These are phyloP conservation scores for Proctacanthus coquilletti DNA, from an alignment of 1,140 invertebrate species.

Conservation along the genomic window DNA sequence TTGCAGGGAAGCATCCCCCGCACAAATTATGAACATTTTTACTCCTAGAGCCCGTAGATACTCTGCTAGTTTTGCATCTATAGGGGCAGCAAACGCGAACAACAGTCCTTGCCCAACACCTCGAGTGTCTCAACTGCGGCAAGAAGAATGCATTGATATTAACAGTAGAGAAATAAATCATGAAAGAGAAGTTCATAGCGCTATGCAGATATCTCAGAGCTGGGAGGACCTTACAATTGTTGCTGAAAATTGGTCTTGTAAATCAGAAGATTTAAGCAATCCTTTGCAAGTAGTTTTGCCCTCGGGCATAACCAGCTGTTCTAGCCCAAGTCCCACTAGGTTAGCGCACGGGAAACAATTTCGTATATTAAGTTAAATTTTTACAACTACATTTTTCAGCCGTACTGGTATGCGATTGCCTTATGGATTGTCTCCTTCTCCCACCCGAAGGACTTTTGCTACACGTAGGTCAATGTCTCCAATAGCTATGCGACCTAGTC, in stretches of 20 bases:
- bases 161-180: conserved; percentile 73
- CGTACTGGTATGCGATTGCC: conserved; percentile 31
- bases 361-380: too few relatives aligned
- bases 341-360: conserved; percentile 5
- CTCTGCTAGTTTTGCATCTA: conserved; percentile 66
- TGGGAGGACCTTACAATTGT: conserved; percentile 75
- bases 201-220: conserved; percentile 80
- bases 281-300: conserved; percentile 26
- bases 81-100: conserved; percentile 7
- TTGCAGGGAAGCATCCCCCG: conserved; percentile 22
- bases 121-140: conserved; percentile 67
- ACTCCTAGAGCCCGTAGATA: conserved; percentile 54
- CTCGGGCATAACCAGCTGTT: conserved; percentile 14
- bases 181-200: conserved; percentile 71
- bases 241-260: conserved; percentile 37
- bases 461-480: conserved; percentile 69
- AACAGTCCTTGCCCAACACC: conserved; percentile 45
- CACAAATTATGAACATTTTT: conserved; percentile 41
- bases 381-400: conserved; percentile 12
- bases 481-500: conserved; percentile 60
- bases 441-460: conserved; percentile 61
- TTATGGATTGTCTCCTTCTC: conserved; percentile 55
- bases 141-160: conserved; percentile 74
- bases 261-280: conserved; percentile 36
- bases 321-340: conserved; percentile 24